Percentiles rank a stretch among this genome's conserved stretches.
These are phyloP conservation scores for Centrocercus urophasianus DNA, from an alignment of 2,113 vertebrate species.

Conservation along the genomic window DNA sequence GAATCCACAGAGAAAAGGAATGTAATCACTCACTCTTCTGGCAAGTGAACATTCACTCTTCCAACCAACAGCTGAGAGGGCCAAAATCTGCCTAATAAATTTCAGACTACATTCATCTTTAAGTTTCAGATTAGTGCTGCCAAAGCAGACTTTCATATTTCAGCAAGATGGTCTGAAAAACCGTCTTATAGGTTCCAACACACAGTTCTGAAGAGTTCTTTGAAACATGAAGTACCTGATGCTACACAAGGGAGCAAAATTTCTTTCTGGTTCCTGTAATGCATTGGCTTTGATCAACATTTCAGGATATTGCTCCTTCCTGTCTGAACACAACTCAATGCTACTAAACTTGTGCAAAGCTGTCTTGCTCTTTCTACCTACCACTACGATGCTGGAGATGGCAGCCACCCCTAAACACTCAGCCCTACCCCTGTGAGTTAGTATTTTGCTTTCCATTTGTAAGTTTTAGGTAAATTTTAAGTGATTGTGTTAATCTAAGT, in stretches of 20 bases:
- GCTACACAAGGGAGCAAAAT: neutral
- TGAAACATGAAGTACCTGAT: neutral
- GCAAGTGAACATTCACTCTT: slow-evolving; percentile 45
- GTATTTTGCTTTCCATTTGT: neutral
- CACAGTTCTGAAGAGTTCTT: neutral
- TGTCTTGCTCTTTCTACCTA: neutral
- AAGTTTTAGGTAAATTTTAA: neutral
- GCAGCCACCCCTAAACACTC: neutral
- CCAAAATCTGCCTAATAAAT: slow-evolving; percentile 57
- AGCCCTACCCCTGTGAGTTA: neutral
- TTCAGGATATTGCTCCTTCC: neutral
- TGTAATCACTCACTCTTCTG: slow-evolving; percentile 44
- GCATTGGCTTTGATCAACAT: neutral
- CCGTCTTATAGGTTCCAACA: neutral
- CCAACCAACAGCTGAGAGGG: neutral
- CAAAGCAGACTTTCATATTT: neutral
- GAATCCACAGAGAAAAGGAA: slow-evolving; percentile 53
- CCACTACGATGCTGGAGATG: fast-evolving
- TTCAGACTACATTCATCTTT: slow-evolving; percentile 4
- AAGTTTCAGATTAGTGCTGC: neutral
- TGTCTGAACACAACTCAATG: neutral
- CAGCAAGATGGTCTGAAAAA: neutral
- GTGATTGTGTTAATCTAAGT: neutral
- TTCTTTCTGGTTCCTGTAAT: neutral
- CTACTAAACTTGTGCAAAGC: fast-evolving